Evolutionary conservation across 2,888 invertebrate species (phyloP), one percentile per base, ranked within the genome.

Genomic region (Hermodice carunculata): DNA sequence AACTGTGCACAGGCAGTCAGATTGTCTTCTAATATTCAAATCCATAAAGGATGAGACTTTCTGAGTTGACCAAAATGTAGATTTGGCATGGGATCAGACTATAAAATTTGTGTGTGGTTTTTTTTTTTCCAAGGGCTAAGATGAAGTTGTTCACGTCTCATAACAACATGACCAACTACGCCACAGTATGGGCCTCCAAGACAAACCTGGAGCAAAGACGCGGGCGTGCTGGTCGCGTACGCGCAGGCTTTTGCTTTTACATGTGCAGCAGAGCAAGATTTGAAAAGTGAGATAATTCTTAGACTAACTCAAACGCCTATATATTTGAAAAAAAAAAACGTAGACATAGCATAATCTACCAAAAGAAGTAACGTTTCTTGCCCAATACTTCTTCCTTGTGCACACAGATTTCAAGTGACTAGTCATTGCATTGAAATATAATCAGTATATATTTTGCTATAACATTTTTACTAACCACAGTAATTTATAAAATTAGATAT

Each of bases 141-240:
- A 95, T 98, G 91, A 98, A 98, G 84, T 89, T 98, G 82, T 98
- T 98, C 83, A 98, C 98, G 0, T 95, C 97, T 0, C 97, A 98
- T 86, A 99, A 98, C 86, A 98, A 99, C 86, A 94, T 99, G 93
- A 98, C 98, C 0, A 96, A 96, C 79, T 98, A 98, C 83, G 97
- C 97, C 0, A 98, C 98, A 0, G 96, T 89, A n/a, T 89, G 88
- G 88, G 97, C 97, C 0, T 95, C 96, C 67, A 91, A 91, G 84
- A 96, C 97, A 0, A 98, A 98, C 87, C 87, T 98, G 66, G 95
- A 96, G 85, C 99, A 99, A 88, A 89, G 97, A 5, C 92, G 94
- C 83, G 99, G 96, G 0, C 90, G 99, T 28, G 98, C 98, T 2
- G 99, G 99, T 22, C 92, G 99, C 63, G 98, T 98, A 0, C 90